Conservation (phyloP, 2,113 vertebrate species). For the Anoura caudifer region DNA sequence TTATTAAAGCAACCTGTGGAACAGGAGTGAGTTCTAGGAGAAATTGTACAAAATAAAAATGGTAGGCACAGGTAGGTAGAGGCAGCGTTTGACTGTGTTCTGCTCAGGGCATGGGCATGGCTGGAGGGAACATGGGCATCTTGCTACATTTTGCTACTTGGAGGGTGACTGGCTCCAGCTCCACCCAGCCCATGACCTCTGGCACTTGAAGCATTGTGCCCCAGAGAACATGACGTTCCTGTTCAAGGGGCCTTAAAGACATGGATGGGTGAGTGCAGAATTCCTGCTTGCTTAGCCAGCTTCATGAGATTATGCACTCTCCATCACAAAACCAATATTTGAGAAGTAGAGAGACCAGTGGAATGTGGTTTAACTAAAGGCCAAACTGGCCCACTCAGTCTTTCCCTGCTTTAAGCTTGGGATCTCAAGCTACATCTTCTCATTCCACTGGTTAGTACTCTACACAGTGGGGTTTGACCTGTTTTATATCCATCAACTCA, state of each 20-base stretch:
- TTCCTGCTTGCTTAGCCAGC: background rate
- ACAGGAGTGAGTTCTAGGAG: background rate
- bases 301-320: background rate
- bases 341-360: background rate
- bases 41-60: background rate
- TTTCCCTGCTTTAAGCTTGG: background rate
- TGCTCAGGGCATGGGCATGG: no score
- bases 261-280: background rate
- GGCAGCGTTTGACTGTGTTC: background rate
- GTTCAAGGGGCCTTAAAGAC: background rate
- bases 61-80: no score
- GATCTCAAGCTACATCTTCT: background rate
- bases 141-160: background rate
- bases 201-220: background rate
- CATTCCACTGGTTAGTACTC: background rate
- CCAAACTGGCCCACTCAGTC: background rate
- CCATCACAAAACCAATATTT: background rate
- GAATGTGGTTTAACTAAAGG: background rate
- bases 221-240: background rate
- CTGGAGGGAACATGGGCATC: background rate
- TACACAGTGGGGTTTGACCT: background rate
- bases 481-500: background rate
- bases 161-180: background rate
- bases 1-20: background rate
- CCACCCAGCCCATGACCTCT: background rate